These are phyloP conservation scores for Myrmecophaga tridactyla DNA, from an alignment of 2,113 vertebrate species.

Conservation along the genomic window DNA sequence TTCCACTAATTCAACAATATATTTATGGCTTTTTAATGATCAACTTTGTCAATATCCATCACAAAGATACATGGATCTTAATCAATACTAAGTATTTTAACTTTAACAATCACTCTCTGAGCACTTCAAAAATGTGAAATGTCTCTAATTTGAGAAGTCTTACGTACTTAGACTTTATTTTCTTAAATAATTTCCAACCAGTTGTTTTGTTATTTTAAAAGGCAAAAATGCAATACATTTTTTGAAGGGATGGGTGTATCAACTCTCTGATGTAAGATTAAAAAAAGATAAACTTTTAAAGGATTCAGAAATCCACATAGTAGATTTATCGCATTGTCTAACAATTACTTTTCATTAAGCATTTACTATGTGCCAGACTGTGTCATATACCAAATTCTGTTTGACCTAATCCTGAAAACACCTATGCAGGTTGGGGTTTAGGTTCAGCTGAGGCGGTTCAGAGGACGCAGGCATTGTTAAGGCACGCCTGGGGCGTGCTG, in stretches of 20 bases:
- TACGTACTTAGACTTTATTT: background rate
- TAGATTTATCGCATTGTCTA: background rate
- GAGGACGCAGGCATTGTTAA: no score
- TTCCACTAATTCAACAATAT: background rate
- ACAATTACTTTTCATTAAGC: background rate
- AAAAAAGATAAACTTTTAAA: background rate
- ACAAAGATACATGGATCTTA: background rate
- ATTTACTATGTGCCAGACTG: background rate
- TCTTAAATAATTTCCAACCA: background rate
- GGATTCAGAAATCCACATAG: background rate
- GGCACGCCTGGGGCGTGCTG: background rate
- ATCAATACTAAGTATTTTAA: background rate
- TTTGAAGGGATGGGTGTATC: no score
- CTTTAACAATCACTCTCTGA: background rate
- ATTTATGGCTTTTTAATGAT: background rate
- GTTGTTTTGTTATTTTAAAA: background rate
- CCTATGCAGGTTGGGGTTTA: background rate
- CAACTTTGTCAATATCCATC: background rate
- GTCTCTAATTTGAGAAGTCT: background rate
- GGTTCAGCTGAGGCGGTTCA: no score
- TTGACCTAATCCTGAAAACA: background rate
- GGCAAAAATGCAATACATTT: background rate
- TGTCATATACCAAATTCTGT: background rate
- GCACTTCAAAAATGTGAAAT: background rate
- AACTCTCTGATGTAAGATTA: background rate